Base-by-base conservation (phyloP, 2,888 invertebrate species). In the Plagiodera versicolora region DNA sequence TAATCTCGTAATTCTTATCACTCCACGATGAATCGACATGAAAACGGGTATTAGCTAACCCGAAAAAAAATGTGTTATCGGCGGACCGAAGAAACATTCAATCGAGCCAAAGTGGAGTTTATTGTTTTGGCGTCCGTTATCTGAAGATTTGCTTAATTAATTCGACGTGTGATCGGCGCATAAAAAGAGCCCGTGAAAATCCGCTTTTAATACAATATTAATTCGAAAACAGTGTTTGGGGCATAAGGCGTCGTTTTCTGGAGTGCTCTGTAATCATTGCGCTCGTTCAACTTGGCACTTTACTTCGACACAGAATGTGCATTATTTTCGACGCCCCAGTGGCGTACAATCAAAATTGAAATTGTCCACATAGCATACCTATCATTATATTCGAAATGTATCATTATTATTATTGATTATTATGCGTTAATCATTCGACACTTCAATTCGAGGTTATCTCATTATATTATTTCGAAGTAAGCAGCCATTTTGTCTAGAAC, bases 291-390 rank as follows among this genome's bases (percentile, higher is more conserved):
- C 67, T 67, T 64, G 66, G 62, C 72, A 74, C 72, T 72, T 71
- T 67, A 72, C 56, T 67, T 58, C 66, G 66, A 74, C 73, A 74
- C 70, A 72, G 69, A 72, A 73, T 71, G 73, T 74, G 73, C 74
- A 75, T 75, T 74, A 67, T 58, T 60, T 52, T 53, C 10, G 30
- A 46, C 20, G 14, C 17, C n/a, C 19, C 61, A 57, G 45, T 50
- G 61, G 58, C 58, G 61, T 61, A 35, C 61, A 35, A 47, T 35
- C 14, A n/a, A 16, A 44, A n/a, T 6, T 17, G 9, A 11, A 19
- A 24, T 17, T 14, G 44, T 10, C 17, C 18, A 19, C 20, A 24
- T 24, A 24, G 6, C 24, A 24, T 24, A 24, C n/a, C n/a, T n/a
- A n/a, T n/a, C n/a, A n/a, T n/a, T n/a, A 16, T 14, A 35, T 39